phyloP scores from a whole-genome alignment of 2,113 vertebrate genomes.

The Petromus typicus region DNA sequence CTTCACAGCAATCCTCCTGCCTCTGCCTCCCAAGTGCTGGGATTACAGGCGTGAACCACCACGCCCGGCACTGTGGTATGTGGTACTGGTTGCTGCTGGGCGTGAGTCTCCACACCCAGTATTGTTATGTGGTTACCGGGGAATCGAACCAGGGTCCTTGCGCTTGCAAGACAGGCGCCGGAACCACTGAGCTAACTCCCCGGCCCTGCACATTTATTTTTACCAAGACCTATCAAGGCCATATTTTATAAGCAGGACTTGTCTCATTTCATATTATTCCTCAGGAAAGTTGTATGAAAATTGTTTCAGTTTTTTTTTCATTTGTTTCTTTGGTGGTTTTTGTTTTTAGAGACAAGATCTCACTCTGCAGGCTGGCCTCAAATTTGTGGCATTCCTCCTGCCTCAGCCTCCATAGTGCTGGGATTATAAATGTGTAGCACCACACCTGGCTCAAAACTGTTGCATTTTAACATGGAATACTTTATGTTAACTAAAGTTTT shows the following conservation, averaged over 20 bases:
- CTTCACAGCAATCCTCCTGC: too few relatives aligned
- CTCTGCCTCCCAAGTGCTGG: too few relatives aligned
- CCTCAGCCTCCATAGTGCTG: not conserved
- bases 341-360: not conserved
- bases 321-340: not conserved
- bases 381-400: not conserved
- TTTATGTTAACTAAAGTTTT: not conserved
- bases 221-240: not conserved
- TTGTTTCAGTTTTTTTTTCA: not conserved
- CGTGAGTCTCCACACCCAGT: too few relatives aligned
- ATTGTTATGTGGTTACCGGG: too few relatives aligned
- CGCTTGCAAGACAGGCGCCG: too few relatives aligned
- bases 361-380: not conserved
- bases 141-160: too few relatives aligned
- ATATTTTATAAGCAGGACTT: not conserved
- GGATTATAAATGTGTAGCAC: not conserved
- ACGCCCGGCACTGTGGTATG: too few relatives aligned
- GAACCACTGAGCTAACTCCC: too few relatives aligned
- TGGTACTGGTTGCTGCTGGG: too few relatives aligned
- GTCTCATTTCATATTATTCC: not conserved
- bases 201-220: not conserved
- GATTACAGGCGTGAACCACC: too few relatives aligned
- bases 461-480: not conserved
- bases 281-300: not conserved
- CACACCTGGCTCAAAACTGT: not conserved